phyloP scores from a whole-genome alignment of 2,888 invertebrate genomes.

The Eupithecia subfuscata region DNA sequence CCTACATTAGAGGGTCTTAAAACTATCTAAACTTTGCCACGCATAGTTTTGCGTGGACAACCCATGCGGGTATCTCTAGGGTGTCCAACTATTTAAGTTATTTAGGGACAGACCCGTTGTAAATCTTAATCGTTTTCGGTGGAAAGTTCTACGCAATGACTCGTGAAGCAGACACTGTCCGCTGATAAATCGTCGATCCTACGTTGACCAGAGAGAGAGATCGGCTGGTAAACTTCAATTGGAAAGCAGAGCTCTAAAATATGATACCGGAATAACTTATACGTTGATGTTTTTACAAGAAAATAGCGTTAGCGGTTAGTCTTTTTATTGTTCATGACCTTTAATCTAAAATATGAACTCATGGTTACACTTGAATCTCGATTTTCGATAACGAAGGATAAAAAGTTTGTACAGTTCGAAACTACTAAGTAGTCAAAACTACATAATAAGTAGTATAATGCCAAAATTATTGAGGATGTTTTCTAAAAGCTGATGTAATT shows the following conservation, averaged over 20 bases:
- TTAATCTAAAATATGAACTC: no score
- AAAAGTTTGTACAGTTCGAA: no score
- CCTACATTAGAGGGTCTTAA: conserved; percentile 2
- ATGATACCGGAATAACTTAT: background rate
- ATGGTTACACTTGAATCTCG: no score
- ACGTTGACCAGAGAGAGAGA: conserved; percentile 32
- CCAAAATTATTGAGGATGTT: no score
- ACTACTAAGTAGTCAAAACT: no score
- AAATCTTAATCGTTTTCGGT: conserved; percentile 76
- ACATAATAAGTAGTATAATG: no score
- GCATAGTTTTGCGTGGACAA: conserved; percentile 42
- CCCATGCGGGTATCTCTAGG: conserved; percentile 50
- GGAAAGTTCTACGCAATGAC: conserved; percentile 74
- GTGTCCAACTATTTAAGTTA: conserved; percentile 75
- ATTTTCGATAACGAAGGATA: no score
- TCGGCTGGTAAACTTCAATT: conserved; percentile 20
- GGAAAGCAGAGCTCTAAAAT: background rate
- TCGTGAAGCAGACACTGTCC: conserved; percentile 68
- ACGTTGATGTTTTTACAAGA: no score
- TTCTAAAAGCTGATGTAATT: no score
- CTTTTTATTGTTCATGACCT: no score
- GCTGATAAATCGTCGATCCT: conserved; percentile 70
- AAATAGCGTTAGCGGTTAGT: no score
- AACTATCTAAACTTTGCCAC: conserved; percentile 30
- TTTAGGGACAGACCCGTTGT: conserved; percentile 71